Evolutionary conservation across 2,888 invertebrate species (phyloP), one percentile per base, ranked within the genome.

Genomic region (Parelbella ahira): DNA sequence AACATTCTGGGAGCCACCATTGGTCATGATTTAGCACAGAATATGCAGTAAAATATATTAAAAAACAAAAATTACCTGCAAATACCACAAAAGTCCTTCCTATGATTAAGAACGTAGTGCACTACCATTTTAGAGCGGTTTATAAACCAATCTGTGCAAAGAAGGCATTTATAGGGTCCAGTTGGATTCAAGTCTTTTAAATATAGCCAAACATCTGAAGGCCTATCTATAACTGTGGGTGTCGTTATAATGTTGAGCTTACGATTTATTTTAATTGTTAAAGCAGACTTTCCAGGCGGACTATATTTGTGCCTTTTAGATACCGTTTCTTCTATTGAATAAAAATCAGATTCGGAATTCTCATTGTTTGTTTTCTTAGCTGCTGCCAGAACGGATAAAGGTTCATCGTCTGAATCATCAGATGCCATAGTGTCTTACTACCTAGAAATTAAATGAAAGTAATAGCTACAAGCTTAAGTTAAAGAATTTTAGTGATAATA

Each of bases 71-170:
- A 15, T 15, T 49, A 84, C 88, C 86, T 77, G 63, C 88, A 88
- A 44, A 88, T 87, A 4, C 88, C 87, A 61, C 88, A 88, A 50
- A 75, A 88, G 49, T 86, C 86, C 54, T 87, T 88, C 44, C 79
- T 82, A 42, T 88, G 88, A 51, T 88, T 84, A n/a, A 88, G 53
- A n/a, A 86, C 65, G 53, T 88, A 88, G 46, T 88, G 88, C 20
- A 88, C 55, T 3, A 87, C 67, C 36, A 88, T 68, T 68, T 88
- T 88, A 0, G 78, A 58, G 41, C 75, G 72, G 46, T 84, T 88
- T 42, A 86, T 78, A 45, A 88, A 88, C 82, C 88, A 88, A 43
- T 86, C 87, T 1, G 79, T 48, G 46, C 88, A 88, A 9, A 88
- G 57, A 45, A 87, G 61, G 45, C 88, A 88, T 48, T 80, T 86